These are phyloP conservation scores for Notothenia rossii DNA, from an alignment of 2,113 vertebrate genomes.

Conservation along the genomic window DNA sequence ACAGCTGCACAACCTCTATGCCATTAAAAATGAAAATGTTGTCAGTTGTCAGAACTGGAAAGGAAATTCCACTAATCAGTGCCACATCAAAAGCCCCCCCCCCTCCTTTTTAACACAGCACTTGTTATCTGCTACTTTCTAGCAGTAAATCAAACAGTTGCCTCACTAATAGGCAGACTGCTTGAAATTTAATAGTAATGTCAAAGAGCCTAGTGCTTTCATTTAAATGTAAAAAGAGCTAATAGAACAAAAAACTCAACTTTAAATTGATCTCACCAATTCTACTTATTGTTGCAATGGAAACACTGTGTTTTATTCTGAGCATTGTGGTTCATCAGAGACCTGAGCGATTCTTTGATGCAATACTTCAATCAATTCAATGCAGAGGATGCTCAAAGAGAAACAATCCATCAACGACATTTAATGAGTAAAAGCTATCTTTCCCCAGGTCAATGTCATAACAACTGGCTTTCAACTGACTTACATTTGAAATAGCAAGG, in stretches of 20 bases:
- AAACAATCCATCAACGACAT: slow-evolving; percentile 1
- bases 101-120: slow-evolving; percentile 3
- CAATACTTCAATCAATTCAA: slow-evolving; percentile 4
- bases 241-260: not conserved
- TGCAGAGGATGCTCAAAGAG: not conserved
- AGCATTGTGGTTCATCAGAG: not conserved
- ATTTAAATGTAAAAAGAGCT: slow-evolving; percentile 11
- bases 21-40: slow-evolving; percentile 1
- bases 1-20: not conserved
- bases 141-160: slow-evolving; percentile 23
- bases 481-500: slow-evolving; percentile 11
- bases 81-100: not conserved
- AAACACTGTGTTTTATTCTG: not conserved
- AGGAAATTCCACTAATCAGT: slow-evolving; percentile 5
- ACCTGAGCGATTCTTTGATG: not conserved
- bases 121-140: not conserved
- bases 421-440: slow-evolving; percentile 27
- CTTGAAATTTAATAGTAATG: slow-evolving; percentile 37
- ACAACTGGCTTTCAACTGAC: not conserved
- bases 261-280: not conserved
- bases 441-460: not conserved
- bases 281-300: not conserved
- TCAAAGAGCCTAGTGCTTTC: not conserved
- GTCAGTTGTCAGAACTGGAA: not conserved
- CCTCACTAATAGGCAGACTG: slow-evolving; percentile 32